Conservation (phyloP, 2,888 invertebrate genomes). For the Drosophila kuntzei region DNA sequence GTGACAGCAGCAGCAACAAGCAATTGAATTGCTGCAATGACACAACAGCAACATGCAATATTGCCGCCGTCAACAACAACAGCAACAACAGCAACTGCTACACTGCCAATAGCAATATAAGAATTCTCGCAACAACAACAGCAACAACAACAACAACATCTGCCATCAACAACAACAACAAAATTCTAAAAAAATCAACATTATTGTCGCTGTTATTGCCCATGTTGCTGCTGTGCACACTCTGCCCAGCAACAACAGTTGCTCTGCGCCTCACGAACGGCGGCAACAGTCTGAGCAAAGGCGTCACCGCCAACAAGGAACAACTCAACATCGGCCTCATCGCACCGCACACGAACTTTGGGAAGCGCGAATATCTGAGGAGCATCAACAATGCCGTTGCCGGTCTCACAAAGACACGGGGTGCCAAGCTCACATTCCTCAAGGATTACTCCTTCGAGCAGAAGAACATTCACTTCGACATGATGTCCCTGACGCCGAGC, state of each 20-base stretch:
- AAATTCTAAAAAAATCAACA: background rate
- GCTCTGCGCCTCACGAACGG: conserved; percentile 81
- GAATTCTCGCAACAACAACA: conserved; percentile 19
- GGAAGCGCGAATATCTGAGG: conserved; percentile 88
- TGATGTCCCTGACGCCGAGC: conserved; percentile 91
- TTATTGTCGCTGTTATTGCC: conserved; percentile 7
- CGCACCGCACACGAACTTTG: conserved; percentile 86
- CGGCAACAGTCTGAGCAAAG: conserved; percentile 74
- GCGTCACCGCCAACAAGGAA: conserved; percentile 80
- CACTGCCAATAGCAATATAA: conserved; percentile 20
- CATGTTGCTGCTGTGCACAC: conserved; percentile 15
- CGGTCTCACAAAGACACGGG: conserved; percentile 87
- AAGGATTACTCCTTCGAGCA: conserved; percentile 88
- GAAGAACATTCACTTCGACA: conserved; percentile 88
- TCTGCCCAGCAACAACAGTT: background rate
- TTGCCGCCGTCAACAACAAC: conserved; percentile 12
- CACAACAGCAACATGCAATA: conserved; percentile 3
- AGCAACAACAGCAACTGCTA: conserved; percentile 26
- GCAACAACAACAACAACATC: conserved; percentile 23
- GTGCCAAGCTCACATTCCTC: conserved; percentile 88
- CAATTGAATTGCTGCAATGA: conserved; percentile 35
- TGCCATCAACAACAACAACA: conserved; percentile 15
- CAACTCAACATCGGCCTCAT: conserved; percentile 85
- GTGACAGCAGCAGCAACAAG: conserved; percentile 36
- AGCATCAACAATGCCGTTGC: conserved; percentile 89